Evolutionary conservation across 2,113 vertebrate species (phyloP), one percentile per base, ranked within the genome.

Genomic region (Osmerus eperlanus): DNA sequence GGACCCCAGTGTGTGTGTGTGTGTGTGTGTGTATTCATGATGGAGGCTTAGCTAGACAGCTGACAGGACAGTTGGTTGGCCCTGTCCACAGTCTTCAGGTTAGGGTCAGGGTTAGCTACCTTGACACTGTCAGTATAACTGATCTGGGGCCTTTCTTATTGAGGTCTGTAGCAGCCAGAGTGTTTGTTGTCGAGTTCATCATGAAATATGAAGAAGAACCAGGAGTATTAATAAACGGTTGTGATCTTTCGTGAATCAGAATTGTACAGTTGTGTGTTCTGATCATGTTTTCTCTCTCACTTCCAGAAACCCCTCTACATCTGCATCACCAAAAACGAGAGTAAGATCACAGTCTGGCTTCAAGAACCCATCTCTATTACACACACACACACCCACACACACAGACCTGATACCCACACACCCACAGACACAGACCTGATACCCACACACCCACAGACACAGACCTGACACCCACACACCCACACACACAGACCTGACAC

Each of bases 241-340:
- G 36, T 41, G 36, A 41, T 41, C 6, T 41, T 41, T 41, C 19
- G 29, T 19, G 63, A 61, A 9, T 68, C 56, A 23, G 2, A 70
- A 69, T 25, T 0, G 11, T 1, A 71, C 7, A 55, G 14, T 55
- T 41, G 36, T 65, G 28, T 19, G 58, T 5, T 55, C 91, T 87
- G 58, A n/a, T 3, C 0, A 3, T 14, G 3, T 51, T 52, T 74
- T 28, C 92, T 23, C 67, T 76, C 56, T 83, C 83, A 58, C 89
- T 94, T 93, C 71, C 90, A 99, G 97, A 98, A 95, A 91, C 94
- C 96, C 65, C 94, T 99, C 82, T 97, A 95, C 93, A 97, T 93
- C 94, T 99, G 97, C 90, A 96, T 99, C 91, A 97, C 94, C 94
- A 96, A 96, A 95, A 99, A 99, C 94, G 97, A 99, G 93, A 97